These are phyloP conservation scores for Aldrovandia affinis DNA, from an alignment of 2,797 vertebrate species.

Conservation along the genomic window DNA sequence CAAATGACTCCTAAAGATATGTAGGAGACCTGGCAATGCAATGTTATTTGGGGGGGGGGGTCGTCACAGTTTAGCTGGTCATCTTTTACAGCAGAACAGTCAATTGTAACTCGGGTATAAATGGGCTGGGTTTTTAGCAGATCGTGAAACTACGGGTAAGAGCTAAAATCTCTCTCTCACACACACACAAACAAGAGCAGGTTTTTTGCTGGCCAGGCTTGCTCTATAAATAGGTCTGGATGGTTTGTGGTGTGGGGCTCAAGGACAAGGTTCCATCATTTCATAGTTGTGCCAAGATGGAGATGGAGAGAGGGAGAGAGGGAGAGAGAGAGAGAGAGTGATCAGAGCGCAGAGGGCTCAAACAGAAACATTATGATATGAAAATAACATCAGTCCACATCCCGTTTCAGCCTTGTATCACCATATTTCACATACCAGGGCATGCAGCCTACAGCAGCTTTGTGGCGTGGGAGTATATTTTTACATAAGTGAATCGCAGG, in stretches of 20 bases:
- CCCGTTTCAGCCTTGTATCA: background rate
- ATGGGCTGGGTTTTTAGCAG: background rate
- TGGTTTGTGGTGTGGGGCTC: conserved; percentile 20
- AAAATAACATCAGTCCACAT: background rate
- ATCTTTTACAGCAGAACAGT: background rate
- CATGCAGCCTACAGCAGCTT: background rate
- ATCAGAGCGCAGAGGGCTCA: background rate
- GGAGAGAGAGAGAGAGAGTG: conserved; percentile 5
- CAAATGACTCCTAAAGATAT: background rate
- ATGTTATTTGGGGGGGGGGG: background rate
- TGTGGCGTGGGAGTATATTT: background rate
- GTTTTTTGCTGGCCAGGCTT: conserved; percentile 38
- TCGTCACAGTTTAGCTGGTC: background rate
- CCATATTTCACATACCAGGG: background rate
- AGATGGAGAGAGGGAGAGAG: conserved; percentile 20
- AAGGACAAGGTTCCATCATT: conserved; percentile 22
- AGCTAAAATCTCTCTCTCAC: conserved; percentile 25
- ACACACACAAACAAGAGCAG: background rate
- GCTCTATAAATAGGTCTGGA: conserved; percentile 38
- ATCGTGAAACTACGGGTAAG: conserved; percentile 27
- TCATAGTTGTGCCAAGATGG: background rate
- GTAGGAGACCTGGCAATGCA: background rate
- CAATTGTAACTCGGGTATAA: conserved; percentile 9
- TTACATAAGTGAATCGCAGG: background rate
- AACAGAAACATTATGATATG: background rate